Evolutionary conservation across 2,113 vertebrate genomes (phyloP).

Genomic region (Tachycineta bicolor): DNA sequence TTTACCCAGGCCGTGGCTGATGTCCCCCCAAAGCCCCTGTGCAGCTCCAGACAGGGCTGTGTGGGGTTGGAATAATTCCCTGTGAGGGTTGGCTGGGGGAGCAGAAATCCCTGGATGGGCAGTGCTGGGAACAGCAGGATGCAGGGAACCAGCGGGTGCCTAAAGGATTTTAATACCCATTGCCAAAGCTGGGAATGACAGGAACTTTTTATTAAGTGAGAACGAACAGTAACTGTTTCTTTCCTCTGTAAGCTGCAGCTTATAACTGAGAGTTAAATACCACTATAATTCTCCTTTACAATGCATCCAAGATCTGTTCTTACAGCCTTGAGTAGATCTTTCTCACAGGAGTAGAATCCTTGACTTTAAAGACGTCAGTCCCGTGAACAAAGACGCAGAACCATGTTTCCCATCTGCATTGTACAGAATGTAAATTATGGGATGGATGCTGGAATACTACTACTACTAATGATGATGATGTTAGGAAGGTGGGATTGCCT

Average conservation of each 20-base stretch:
- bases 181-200: background rate
- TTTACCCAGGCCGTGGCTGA: background rate
- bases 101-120: background rate
- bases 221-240: background rate
- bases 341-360: background rate
- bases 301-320: background rate
- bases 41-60: background rate
- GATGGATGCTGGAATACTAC: background rate
- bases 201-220: background rate
- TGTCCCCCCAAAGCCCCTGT: background rate
- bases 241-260: background rate
- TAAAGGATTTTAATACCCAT: background rate
- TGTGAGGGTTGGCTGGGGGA: background rate
- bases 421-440: background rate
- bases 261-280: background rate
- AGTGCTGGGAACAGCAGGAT: background rate
- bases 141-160: background rate
- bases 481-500: background rate
- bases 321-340: background rate
- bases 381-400: background rate
- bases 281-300: slow-evolving; percentile 1
- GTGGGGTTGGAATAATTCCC: background rate
- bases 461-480: too few species aligned
- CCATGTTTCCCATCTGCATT: background rate
- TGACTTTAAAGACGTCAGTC: background rate